Evolutionary conservation across 2,888 invertebrate genomes (phyloP).

Genomic region (Mantis religiosa): DNA sequence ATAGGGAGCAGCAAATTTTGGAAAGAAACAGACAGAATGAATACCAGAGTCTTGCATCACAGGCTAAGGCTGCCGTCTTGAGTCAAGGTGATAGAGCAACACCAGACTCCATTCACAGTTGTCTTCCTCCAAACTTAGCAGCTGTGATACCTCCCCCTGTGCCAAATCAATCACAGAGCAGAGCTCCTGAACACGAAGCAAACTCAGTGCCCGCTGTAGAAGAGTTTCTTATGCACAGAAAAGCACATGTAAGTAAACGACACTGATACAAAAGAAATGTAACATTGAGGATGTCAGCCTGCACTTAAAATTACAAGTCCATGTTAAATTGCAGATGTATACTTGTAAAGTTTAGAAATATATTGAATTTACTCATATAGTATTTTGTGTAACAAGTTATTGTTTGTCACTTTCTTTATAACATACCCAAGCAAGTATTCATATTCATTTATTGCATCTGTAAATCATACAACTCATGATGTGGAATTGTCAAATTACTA

Average conservation of each 20-base stretch:
- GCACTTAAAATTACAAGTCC: not conserved
- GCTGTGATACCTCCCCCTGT: not conserved
- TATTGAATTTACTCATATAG: not conserved
- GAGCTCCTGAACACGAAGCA: not conserved
- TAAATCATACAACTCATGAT: too few species aligned
- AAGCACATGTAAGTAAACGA: not conserved
- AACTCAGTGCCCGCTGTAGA: constrained; percentile 24
- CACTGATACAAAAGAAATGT: not conserved
- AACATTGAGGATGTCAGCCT: too few species aligned
- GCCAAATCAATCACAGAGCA: not conserved
- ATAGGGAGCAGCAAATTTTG: constrained; percentile 41
- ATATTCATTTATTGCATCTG: too few species aligned
- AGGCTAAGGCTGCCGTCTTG: not conserved
- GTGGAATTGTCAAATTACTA: too few species aligned
- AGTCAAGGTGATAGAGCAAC: not conserved
- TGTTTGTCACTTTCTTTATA: too few species aligned
- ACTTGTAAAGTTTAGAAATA: not conserved
- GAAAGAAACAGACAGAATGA: not conserved
- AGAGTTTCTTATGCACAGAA: not conserved
- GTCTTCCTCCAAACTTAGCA: not conserved
- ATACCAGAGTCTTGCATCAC: not conserved
- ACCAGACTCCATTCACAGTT: not conserved
- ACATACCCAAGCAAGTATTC: too few species aligned
- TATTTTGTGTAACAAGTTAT: not conserved
- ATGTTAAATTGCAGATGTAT: not conserved